Evolutionary conservation across 1,140 invertebrate species (phyloP), one percentile per base, ranked within the genome.

Genomic region (Macrosteles quadrilineatus): DNA sequence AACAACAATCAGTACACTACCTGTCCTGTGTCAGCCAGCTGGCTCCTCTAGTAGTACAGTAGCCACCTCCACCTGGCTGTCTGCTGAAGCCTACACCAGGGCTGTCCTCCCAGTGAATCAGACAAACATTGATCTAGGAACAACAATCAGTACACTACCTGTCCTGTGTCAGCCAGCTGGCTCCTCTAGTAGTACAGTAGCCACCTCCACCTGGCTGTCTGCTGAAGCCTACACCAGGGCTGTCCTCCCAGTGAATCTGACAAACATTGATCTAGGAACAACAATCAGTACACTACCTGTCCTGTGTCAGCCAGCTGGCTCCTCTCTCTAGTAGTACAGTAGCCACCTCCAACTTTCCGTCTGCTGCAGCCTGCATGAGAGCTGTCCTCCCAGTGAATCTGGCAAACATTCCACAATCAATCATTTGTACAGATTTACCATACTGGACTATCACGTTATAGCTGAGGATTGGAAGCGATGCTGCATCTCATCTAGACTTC

Each of bases 261-360:
- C 17, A 40, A 40, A 17, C 36, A 40, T n/a, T n/a, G n/a, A n/a
- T n/a, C n/a, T n/a, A n/a, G n/a, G n/a, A n/a, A n/a, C n/a, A n/a
- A n/a, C n/a, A n/a, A n/a, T n/a, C n/a, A n/a, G n/a, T n/a, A n/a
- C n/a, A n/a, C 2, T 36, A 66, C 63, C 63, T 40, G 40, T 66
- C 63, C 45, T 27, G 17, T 21, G 36, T 45, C 9, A 12, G 17
- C 63, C 63, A 66, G 19, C 40, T 40, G 25, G 63, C 63, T 23
- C 63, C 63, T 66, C 40, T 66, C 63, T 66, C 63, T 43, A 66
- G 23, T 9, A 66, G 32, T 1, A 66, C 27, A 17, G n/a, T 40
- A 3, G 36, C 32, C 17, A 66, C 40, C 63, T 66, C 63, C 14
- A 43, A 1, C 21, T 66, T n/a, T 25, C 63, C 63, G 12, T 43